These are phyloP conservation scores for Colistium nudipinnis DNA, from an alignment of 2,113 vertebrate species.

Conservation along the genomic window DNA sequence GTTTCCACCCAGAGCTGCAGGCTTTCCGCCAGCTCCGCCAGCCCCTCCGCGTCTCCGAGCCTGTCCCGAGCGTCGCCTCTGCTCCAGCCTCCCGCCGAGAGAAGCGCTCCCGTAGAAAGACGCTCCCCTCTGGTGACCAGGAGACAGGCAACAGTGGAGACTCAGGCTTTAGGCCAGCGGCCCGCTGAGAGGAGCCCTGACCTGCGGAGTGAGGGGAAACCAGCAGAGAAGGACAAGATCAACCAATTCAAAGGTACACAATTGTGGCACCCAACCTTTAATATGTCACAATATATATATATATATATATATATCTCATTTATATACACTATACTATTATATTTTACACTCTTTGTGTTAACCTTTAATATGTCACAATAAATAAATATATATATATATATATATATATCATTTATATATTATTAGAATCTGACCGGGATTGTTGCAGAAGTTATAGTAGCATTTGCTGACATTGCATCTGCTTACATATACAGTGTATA, in stretches of 20 bases:
- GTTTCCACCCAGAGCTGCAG: slow-evolving; percentile 26
- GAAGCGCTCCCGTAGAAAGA: slow-evolving; percentile 74
- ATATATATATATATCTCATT: no score
- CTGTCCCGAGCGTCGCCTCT: slow-evolving; percentile 71
- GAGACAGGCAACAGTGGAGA: slow-evolving; percentile 81
- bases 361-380: no score
- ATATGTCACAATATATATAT: no score
- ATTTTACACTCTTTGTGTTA: no score
- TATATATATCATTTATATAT: neutral
- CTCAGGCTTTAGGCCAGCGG: slow-evolving; percentile 77
- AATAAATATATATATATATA: no score
- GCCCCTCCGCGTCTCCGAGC: slow-evolving; percentile 78
- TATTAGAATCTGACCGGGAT: neutral
- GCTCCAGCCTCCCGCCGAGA: slow-evolving; percentile 71
- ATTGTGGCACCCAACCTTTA: no score
- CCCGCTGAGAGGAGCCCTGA: slow-evolving; percentile 42
- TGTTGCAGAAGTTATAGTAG: neutral
- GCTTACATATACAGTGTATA: neutral
- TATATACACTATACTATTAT: no score
- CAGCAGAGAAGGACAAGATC: slow-evolving; percentile 80
- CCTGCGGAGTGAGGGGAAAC: slow-evolving; percentile 67
- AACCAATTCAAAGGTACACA: slow-evolving; percentile 95
- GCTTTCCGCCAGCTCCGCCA: slow-evolving; percentile 54
- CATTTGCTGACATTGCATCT: neutral
- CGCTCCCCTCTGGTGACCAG: slow-evolving; percentile 81